A percentile compares a stretch with the other conserved stretches of the same genome.
phyloP scores from a whole-genome alignment of 2,888 invertebrate genomes.

The Julus scandinavius region DNA sequence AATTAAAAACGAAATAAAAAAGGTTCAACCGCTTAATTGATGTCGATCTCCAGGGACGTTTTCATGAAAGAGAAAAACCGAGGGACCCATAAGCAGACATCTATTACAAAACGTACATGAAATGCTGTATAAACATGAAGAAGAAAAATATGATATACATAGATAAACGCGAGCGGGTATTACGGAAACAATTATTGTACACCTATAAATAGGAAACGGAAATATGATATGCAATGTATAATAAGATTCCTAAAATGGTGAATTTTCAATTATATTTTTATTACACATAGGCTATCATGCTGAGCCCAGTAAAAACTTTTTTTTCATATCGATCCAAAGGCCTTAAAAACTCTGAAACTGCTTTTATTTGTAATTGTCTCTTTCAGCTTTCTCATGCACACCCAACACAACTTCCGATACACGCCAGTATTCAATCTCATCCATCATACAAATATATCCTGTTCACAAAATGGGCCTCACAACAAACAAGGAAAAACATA shows the following conservation, averaged over 20 bases:
- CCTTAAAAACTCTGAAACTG: neutral
- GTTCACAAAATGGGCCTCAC: neutral
- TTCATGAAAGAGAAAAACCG: neutral
- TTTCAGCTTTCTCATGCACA: neutral
- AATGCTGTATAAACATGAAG: neutral
- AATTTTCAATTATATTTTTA: neutral
- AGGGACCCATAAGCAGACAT: neutral
- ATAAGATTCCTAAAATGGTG: neutral
- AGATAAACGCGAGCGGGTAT: neutral
- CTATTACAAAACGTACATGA: neutral
- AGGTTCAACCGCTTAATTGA: constrained; percentile 14
- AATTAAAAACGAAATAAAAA: constrained; percentile 8
- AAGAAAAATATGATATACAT: neutral
- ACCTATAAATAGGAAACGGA: neutral
- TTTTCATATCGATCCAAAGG: neutral
- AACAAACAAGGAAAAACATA: neutral
- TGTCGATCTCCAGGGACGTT: neutral
- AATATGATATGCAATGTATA: neutral
- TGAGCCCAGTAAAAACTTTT: neutral
- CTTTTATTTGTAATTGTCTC: neutral
- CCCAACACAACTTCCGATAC: neutral
- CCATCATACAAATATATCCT: neutral
- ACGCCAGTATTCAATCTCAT: neutral
- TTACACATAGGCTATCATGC: neutral
- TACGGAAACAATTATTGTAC: neutral